Evolutionary conservation across 1,140 invertebrate species (phyloP).

Genomic region (Steinernema feltiae): DNA sequence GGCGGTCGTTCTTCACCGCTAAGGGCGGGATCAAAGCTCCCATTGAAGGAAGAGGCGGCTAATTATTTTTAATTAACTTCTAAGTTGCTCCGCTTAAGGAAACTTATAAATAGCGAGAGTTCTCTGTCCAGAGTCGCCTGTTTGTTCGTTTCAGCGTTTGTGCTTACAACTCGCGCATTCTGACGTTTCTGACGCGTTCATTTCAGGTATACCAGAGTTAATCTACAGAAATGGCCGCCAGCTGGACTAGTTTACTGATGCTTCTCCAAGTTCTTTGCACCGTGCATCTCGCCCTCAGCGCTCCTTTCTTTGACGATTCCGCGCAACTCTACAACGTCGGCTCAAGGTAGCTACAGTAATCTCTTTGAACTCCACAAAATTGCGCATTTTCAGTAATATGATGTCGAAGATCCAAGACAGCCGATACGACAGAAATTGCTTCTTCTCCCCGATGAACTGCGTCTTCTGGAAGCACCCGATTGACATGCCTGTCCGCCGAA

Average conservation of each 20-base stretch:
- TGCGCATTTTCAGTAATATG: neutral
- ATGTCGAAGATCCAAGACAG: slow-evolving; percentile 13
- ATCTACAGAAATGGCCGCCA: neutral
- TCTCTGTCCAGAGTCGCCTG: neutral
- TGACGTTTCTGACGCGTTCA: neutral
- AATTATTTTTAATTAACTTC: slow-evolving; percentile 14
- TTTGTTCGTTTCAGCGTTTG: neutral
- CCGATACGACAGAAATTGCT: slow-evolving; percentile 5
- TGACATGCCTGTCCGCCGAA: neutral
- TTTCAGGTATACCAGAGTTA: neutral
- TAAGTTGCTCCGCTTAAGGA: neutral
- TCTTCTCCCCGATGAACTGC: slow-evolving; percentile 6
- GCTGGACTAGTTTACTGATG: slow-evolving; percentile 6
- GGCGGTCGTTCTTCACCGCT: too few relatives aligned
- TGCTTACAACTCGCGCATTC: neutral
- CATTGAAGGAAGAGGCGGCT: neutral
- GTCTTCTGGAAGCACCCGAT: slow-evolving; percentile 11
- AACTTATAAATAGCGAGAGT: neutral
- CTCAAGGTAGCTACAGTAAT: neutral
- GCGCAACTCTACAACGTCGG: neutral
- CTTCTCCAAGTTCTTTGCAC: neutral
- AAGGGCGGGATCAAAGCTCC: neutral
- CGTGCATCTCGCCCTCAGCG: neutral
- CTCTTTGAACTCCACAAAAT: neutral
- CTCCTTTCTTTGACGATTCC: neutral